phyloP scores from a whole-genome alignment of 1,140 invertebrate species.

The Ephestia elutella region DNA sequence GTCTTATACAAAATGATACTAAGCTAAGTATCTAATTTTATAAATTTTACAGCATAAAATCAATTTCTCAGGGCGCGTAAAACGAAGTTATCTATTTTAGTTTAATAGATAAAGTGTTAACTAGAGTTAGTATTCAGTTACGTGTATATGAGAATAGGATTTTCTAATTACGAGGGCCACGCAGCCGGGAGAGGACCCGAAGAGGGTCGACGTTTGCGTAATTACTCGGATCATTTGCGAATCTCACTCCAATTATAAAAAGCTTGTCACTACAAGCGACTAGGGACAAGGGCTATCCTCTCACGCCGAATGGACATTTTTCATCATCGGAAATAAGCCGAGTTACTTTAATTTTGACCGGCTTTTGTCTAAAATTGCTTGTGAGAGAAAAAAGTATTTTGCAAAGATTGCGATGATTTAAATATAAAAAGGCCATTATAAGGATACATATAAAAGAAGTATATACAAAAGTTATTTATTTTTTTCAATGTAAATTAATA shows the following conservation, averaged over 20 bases:
- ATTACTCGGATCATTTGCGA: slow-evolving; percentile 70
- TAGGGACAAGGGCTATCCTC: slow-evolving; percentile 34
- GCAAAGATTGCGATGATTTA: not conserved
- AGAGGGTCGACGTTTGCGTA: slow-evolving; percentile 69
- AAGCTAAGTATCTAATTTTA: too few relatives aligned
- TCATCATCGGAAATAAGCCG: slow-evolving; percentile 16
- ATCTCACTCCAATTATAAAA: slow-evolving; percentile 63
- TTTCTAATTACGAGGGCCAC: slow-evolving; percentile 40
- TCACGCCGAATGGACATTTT: slow-evolving; percentile 27
- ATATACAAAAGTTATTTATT: too few relatives aligned
- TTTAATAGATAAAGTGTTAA: not conserved
- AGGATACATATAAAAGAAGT: too few relatives aligned
- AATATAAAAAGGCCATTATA: not conserved
- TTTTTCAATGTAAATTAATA: too few relatives aligned
- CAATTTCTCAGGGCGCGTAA: too few relatives aligned
- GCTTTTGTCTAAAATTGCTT: not conserved
- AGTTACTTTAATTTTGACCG: slow-evolving; percentile 2
- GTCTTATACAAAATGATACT: too few relatives aligned
- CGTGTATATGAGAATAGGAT: slow-evolving; percentile 23
- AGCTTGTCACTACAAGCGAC: slow-evolving; percentile 50
- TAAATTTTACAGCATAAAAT: too few relatives aligned
- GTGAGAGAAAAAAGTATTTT: not conserved
- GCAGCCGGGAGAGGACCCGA: slow-evolving; percentile 44
- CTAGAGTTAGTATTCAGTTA: not conserved
- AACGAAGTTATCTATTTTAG: too few relatives aligned